A percentile compares a stretch with the other conserved stretches of the same genome.
Conservation (phyloP, 2,888 invertebrate species). For the Hoplodrina ambigua region DNA sequence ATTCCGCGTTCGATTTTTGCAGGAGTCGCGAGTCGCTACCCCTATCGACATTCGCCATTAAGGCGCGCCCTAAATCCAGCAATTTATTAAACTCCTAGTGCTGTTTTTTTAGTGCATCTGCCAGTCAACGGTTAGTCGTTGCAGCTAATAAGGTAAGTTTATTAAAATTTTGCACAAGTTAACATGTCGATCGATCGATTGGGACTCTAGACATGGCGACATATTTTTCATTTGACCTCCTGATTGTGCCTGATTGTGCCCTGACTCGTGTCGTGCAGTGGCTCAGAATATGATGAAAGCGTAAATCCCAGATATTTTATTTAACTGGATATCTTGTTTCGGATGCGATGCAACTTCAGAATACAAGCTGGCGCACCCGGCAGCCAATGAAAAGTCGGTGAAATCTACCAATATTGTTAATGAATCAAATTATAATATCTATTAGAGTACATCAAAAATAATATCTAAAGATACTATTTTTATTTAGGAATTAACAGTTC, state of each 20-base stretch:
- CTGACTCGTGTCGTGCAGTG: neutral
- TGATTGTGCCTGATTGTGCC: neutral
- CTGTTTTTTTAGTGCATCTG: neutral
- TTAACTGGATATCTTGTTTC: neutral
- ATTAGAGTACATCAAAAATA: too few species aligned
- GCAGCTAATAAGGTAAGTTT: constrained; percentile 1
- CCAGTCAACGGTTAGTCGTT: neutral
- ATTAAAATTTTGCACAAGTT: neutral
- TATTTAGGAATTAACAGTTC: too few species aligned
- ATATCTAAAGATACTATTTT: too few species aligned
- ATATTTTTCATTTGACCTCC: neutral
- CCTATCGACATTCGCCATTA: too few species aligned
- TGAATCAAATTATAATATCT: too few species aligned
- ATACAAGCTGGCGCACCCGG: too few species aligned
- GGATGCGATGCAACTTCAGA: neutral
- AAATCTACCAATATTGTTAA: too few species aligned
- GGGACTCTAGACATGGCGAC: neutral
- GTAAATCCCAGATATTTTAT: neutral
- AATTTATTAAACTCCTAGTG: neutral
- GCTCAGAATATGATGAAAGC: neutral
- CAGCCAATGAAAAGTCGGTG: too few species aligned
- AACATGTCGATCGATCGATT: neutral
- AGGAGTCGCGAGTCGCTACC: neutral
- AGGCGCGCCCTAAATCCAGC: neutral
- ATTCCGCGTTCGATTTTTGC: neutral